A percentile compares a stretch with the other conserved stretches of the same genome.
Evolutionary conservation across 2,113 vertebrate genomes (phyloP).

Genomic region (Kobus ellipsiprymnus): DNA sequence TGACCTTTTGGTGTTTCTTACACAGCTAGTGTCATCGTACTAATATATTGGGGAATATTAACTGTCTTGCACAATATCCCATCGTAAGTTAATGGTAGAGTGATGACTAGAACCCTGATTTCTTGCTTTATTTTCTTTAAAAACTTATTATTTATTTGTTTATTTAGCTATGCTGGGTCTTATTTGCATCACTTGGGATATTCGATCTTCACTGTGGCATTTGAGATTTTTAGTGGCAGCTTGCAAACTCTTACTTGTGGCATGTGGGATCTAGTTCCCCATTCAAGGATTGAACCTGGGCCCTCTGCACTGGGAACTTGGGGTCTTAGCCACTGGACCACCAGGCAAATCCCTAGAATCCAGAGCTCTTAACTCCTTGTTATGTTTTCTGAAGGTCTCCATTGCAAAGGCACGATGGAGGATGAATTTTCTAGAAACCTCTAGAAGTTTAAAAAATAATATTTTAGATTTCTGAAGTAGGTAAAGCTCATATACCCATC

Average conservation of each 20-base stretch:
- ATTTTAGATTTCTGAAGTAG: constrained; percentile 18
- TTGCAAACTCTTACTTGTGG: background rate
- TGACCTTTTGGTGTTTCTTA: background rate
- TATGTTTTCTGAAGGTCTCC: background rate
- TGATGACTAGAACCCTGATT: background rate
- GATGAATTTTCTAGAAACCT: background rate
- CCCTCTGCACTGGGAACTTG: background rate
- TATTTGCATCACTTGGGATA: background rate
- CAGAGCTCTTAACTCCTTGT: background rate
- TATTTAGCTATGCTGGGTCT: background rate
- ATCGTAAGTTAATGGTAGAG: background rate
- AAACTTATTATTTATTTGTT: background rate
- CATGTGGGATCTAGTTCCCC: background rate
- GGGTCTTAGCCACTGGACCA: background rate
- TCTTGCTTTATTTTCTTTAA: background rate
- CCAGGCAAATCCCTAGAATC: background rate
- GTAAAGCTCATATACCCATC: background rate
- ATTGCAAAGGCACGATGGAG: background rate
- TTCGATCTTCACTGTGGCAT: background rate
- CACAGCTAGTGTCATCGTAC: background rate
- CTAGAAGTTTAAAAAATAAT: background rate
- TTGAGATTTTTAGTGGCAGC: background rate
- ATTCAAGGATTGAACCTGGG: background rate
- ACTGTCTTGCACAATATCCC: background rate
- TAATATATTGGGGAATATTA: background rate